These are phyloP conservation scores for Prenolepis imparis DNA, from an alignment of 2,888 invertebrate genomes.

Conservation along the genomic window DNA sequence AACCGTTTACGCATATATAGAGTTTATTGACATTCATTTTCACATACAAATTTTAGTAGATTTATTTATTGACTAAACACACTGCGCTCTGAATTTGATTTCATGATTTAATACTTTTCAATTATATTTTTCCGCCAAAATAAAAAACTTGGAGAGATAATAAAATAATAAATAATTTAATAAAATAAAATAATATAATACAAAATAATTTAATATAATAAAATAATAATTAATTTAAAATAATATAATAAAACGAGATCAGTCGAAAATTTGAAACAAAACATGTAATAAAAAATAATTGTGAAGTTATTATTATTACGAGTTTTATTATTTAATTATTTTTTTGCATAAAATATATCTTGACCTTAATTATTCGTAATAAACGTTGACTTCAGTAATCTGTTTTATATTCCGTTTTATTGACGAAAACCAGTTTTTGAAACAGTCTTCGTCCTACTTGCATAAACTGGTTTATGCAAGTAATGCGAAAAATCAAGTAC, in stretches of 20 bases:
- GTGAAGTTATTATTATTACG: background rate
- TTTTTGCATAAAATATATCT: background rate
- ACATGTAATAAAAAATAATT: background rate
- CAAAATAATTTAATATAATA: too few relatives aligned
- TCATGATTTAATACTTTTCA: too few relatives aligned
- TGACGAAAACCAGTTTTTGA: constrained; percentile 46
- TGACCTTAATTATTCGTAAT: constrained; percentile 14
- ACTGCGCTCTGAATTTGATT: background rate
- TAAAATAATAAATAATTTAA: too few relatives aligned
- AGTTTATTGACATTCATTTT: background rate
- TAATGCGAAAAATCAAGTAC: constrained; percentile 17
- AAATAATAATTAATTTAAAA: too few relatives aligned
- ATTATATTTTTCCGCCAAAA: background rate
- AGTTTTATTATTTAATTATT: background rate
- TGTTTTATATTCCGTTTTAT: constrained; percentile 31
- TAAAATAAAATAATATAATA: too few relatives aligned
- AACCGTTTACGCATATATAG: too few relatives aligned
- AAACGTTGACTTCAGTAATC: constrained; percentile 14
- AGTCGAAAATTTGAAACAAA: background rate
- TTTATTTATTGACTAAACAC: background rate
- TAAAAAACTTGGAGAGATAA: background rate
- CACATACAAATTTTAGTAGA: background rate
- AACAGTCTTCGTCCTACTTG: constrained; percentile 38
- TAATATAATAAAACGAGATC: background rate
- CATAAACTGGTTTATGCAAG: constrained; percentile 37